Evolutionary conservation across 2,888 invertebrate genomes (phyloP), one percentile per base, ranked within the genome.

Genomic region (Neoaliturus tenellus): DNA sequence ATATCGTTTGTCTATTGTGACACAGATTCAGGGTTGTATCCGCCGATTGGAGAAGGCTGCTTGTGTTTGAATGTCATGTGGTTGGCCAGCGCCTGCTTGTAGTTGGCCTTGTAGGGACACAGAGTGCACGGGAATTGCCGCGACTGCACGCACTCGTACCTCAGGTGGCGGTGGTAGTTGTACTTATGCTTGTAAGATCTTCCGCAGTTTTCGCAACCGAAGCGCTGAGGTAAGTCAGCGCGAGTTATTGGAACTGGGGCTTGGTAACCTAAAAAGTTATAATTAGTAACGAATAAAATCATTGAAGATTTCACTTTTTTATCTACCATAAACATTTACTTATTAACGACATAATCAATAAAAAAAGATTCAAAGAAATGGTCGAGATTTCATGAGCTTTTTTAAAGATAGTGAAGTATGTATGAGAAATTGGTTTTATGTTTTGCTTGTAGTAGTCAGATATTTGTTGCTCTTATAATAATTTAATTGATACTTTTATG

Each of bases 121-220:
- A 81, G 23, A 0, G 55, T 39, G 35, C 85, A 86, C 33, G 41
- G 48, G n/a, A 84, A 82, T 35, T 62, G 33, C 20, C 82, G 90
- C 8, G 81, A 83, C 62, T 85, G 86, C 17, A 90, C 90, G 84
- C 91, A 91, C 80, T 90, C 89, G 28, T 88, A 88, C 35, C 88
- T 83, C 23, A 83, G 55, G 80, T 88, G 88, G 5, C 85, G 85
- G 39, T 62, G 58, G 17, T 88, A 84, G 28, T 86, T 86, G 67
- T 82, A 80, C 73, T 85, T 86, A 67, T 86, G 86, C 51, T 86
- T 87, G 85, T 88, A 88, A 10, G 73, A 78, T 67, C 85, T 85
- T 20, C 87, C 86, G 86, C 92, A 92, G 41, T 48, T 62, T 14
- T 67, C 3, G 20, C 81, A 81, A 48, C 48, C 67, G 55, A 89